These are phyloP conservation scores for Eurystomus glaucurus DNA, from an alignment of 2,797 vertebrate genomes.

Conservation along the genomic window DNA sequence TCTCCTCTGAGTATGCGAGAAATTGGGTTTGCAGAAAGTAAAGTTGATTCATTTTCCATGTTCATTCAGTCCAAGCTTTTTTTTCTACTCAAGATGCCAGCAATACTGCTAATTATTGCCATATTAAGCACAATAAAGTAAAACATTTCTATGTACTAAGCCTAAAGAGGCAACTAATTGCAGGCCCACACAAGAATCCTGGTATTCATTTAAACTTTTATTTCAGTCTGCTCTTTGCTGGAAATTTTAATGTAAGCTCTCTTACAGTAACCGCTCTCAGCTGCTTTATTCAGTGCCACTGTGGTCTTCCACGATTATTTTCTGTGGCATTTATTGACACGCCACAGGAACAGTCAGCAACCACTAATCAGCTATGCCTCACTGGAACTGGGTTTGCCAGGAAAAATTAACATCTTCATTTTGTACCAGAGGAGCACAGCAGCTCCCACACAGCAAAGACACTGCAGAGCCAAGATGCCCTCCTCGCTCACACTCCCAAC, in stretches of 20 bases:
- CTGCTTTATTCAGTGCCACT: neutral
- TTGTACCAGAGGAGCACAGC: neutral
- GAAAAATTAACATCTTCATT: neutral
- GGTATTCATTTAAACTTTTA: neutral
- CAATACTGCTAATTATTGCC: neutral
- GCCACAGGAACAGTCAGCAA: neutral
- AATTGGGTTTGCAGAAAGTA: neutral
- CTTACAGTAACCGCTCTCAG: neutral
- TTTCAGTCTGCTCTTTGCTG: neutral
- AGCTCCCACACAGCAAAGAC: neutral
- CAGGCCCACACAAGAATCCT: neutral
- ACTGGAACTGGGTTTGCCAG: neutral
- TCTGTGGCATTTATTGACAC: neutral
- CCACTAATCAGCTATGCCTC: neutral
- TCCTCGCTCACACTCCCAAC: neutral
- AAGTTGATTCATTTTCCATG: neutral
- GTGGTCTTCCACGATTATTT: neutral
- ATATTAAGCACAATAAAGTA: neutral
- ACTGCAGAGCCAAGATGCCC: rapidly evolving
- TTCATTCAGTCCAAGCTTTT: neutral
- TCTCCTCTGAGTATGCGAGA: neutral
- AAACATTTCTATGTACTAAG: neutral
- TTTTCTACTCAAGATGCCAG: neutral
- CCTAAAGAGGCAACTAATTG: neutral
- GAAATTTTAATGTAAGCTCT: neutral